Evolutionary conservation across 2,113 vertebrate genomes (phyloP).

Genomic region (Meleagris gallopavo): DNA sequence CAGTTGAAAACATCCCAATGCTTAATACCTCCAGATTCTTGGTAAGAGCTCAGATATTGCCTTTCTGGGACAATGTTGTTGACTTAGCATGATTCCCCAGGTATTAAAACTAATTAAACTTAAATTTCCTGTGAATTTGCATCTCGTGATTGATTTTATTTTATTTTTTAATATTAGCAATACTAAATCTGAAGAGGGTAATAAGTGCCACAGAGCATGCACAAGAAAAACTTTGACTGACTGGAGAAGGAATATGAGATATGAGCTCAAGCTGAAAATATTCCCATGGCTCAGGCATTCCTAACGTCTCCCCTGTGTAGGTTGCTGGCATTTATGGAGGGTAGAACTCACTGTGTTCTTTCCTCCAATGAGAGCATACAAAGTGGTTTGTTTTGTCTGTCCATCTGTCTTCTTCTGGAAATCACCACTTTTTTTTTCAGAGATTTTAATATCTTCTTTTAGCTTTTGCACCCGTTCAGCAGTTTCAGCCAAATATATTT

Average conservation of each 20-base stretch:
- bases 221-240: neutral
- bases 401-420: neutral
- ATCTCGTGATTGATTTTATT: neutral
- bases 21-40: neutral
- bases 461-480: neutral
- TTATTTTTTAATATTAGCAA: neutral
- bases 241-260: neutral
- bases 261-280: neutral
- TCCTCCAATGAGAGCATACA: neutral
- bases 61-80: neutral
- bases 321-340: slow-evolving; percentile 20
- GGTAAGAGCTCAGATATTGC: neutral
- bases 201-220: neutral
- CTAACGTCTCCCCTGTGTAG: neutral
- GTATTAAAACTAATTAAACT: neutral
- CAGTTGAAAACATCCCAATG: neutral
- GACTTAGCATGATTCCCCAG: neutral
- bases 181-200: neutral
- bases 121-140: neutral
- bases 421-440: neutral
- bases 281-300: neutral
- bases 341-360: neutral
- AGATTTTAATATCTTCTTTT: neutral
- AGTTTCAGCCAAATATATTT: slow-evolving; percentile 15
- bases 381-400: neutral